phyloP scores from a whole-genome alignment of 2,797 vertebrate genomes.

The Hydrocynus forskahlii region DNA sequence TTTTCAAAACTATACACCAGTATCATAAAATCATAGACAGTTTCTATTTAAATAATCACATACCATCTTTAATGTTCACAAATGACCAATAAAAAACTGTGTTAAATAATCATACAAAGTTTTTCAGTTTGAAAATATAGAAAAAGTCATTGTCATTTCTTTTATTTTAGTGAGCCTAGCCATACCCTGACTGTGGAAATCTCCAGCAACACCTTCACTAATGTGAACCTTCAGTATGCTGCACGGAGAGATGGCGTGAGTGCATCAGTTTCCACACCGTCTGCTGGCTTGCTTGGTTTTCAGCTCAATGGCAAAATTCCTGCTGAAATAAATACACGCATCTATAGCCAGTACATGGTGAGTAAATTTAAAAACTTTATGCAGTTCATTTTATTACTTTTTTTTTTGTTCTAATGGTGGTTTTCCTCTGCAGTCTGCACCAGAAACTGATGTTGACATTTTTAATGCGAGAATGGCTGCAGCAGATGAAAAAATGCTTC shows the following conservation, averaged over 20 bases:
- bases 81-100: no score
- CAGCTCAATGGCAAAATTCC: slow-evolving; percentile 62
- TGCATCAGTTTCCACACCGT: slow-evolving; percentile 74
- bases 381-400: neutral
- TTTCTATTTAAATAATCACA: no score
- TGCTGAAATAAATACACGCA: slow-evolving; percentile 68
- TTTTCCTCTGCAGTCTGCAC: slow-evolving; percentile 75
- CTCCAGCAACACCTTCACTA: slow-evolving; percentile 73
- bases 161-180: slow-evolving; percentile 59
- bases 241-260: slow-evolving; percentile 62
- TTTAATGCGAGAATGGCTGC: slow-evolving; percentile 73
- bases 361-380: slow-evolving; percentile 58
- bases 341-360: slow-evolving; percentile 83
- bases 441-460: slow-evolving; percentile 81
- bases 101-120: neutral
- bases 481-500: slow-evolving; percentile 66
- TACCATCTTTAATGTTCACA: no score
- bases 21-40: no score
- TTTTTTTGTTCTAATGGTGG: neutral
- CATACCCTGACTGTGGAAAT: slow-evolving; percentile 74
- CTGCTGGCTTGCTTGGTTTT: slow-evolving; percentile 80
- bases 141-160: slow-evolving; percentile 8
- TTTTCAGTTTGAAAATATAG: neutral
- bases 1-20: no score
- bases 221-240: slow-evolving; percentile 68